Evolutionary conservation across 2,113 vertebrate genomes (phyloP), one percentile per base, ranked within the genome.

Genomic region (Pavo muticus): DNA sequence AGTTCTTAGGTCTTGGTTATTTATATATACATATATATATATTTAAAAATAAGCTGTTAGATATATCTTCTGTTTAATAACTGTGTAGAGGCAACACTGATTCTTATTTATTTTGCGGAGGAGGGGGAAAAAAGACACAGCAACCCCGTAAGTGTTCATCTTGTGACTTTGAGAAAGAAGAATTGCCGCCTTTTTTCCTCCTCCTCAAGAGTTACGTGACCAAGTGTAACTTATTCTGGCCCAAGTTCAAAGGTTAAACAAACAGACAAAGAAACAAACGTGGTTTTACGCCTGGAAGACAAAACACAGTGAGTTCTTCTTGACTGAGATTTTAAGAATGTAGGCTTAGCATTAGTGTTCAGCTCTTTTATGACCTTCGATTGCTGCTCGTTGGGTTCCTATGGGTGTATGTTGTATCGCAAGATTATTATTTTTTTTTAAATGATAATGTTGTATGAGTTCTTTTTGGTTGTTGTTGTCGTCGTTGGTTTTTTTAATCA

Each of bases 321-420:
- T 98, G 98, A 98, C 97, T 97, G 97, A 98, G 98, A 97, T 98
- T 98, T 98, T 98, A 98, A 98, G 98, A 98, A 99, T 98, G 98
- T 99, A 99, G 98, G 98, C 97, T 97, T 99, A 98, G 98, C 98
- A 98, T 98, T 98, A 98, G 98, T 98, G 97, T 97, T 98, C 98
- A 97, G 97, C 97, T 97, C 93, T 96, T 96, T 97, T 98, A 97
- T 98, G 97, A 98, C 98, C 98, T 98, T 98, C 97, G 97, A 98
- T 99, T 98, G 98, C 98, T 98, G 98, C 98, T 98, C 98, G 98
- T 98, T 98, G 97, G 97, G 98, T 99, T 98, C 97, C 97, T 98
- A 97, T 98, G 98, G 97, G 97, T 97, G 98, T 98, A 97, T 97
- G 97, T 97, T 98, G 98, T 98, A 97, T 96, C 92, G 97, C 98